Percentiles rank a stretch among this genome's conserved stretches.
Evolutionary conservation across 2,888 invertebrate genomes (phyloP).

Genomic region (Philereme vetulata): DNA sequence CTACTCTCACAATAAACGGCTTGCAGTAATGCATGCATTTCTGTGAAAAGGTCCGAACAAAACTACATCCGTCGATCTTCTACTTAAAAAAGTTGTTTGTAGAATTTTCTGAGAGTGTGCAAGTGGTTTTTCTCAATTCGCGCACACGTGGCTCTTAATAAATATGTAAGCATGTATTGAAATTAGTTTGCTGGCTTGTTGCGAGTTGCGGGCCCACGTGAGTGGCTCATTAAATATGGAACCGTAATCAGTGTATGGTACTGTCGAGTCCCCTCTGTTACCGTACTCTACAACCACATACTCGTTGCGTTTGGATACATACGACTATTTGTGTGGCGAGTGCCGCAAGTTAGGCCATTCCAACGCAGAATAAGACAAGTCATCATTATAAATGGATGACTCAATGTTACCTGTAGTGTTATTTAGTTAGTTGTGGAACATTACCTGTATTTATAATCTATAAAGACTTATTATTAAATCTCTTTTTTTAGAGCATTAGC

Average conservation of each 20-base stretch:
- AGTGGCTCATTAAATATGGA: conserved; percentile 80
- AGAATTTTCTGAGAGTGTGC: conserved; percentile 12
- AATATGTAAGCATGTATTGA: conserved; percentile 72
- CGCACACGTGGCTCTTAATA: conserved; percentile 37
- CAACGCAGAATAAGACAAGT: conserved; percentile 24
- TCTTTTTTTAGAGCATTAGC: conserved; percentile 1
- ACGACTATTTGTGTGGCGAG: conserved; percentile 33
- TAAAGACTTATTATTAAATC: not conserved
- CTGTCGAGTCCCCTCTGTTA: conserved; percentile 63
- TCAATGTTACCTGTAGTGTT: not conserved
- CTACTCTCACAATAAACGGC: conserved; percentile 50
- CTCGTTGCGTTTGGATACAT: conserved; percentile 53
- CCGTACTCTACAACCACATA: conserved; percentile 56
- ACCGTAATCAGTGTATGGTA: conserved; percentile 74
- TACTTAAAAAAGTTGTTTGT: conserved; percentile 15
- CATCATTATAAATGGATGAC: conserved; percentile 5
- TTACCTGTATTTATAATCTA: not conserved
- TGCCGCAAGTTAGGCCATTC: conserved; percentile 18
- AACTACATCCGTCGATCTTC: conserved; percentile 15
- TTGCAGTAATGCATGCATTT: conserved; percentile 36
- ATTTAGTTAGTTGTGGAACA: not conserved
- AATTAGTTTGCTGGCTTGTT: conserved; percentile 72
- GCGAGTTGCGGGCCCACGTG: conserved; percentile 61
- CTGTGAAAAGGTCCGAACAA: conserved; percentile 3
- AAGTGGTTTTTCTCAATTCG: conserved; percentile 34